These are phyloP conservation scores for Phaethon lepturus DNA, from an alignment of 2,113 vertebrate species.

Conservation along the genomic window DNA sequence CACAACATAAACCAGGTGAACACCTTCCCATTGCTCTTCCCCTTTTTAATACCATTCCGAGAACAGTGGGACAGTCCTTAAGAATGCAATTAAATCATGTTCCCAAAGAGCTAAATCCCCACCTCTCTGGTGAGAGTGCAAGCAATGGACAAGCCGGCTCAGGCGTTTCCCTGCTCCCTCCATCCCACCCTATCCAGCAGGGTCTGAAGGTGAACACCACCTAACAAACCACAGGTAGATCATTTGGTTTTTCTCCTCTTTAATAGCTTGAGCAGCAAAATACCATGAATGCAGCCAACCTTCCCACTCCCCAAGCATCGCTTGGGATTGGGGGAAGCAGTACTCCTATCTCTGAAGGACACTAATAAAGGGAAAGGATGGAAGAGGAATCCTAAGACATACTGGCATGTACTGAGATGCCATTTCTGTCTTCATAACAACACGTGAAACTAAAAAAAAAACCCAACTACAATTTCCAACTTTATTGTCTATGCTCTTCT, in stretches of 20 bases:
- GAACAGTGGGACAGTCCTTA: not conserved
- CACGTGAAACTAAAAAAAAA: not conserved
- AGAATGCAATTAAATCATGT: not conserved
- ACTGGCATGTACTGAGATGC: not conserved
- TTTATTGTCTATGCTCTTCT: not conserved
- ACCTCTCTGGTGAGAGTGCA: not conserved
- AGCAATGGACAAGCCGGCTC: not conserved
- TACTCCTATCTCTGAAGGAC: not conserved
- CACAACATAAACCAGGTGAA: not conserved
- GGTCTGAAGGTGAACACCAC: not conserved
- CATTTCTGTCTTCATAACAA: not conserved
- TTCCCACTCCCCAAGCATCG: not conserved
- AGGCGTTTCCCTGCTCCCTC: not conserved
- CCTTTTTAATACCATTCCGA: not conserved
- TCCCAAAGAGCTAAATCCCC: not conserved
- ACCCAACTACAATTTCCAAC: not conserved
- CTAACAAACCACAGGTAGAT: not conserved
- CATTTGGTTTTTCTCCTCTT: not conserved
- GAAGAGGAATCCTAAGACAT: not conserved
- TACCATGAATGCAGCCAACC: rapidly evolving
- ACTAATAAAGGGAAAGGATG: not conserved
- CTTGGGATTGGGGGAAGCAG: not conserved
- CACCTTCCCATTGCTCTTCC: not conserved
- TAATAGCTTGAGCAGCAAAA: not conserved
- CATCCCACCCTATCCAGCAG: not conserved